A percentile compares a stretch with the other conserved stretches of the same genome.
phyloP scores from a whole-genome alignment of 2,113 vertebrate genomes.

The Thunnus maccoyii region DNA sequence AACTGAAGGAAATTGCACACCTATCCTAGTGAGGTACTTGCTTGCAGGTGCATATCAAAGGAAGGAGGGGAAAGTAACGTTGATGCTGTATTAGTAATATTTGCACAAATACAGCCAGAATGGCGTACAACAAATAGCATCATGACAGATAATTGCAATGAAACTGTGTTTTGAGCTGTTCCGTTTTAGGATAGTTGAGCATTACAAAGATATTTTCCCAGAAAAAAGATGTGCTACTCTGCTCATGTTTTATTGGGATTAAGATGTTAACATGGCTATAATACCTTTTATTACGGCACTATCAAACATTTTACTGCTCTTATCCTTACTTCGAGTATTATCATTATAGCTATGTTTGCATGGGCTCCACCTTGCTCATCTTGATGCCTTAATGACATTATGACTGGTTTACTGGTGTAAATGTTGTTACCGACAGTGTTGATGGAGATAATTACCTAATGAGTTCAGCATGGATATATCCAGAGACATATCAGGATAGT shows the following conservation, averaged over 20 bases:
- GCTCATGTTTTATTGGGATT: neutral
- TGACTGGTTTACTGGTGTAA: neutral
- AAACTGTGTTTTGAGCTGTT: neutral
- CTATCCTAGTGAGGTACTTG: neutral
- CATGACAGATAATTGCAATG: neutral
- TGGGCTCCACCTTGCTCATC: neutral
- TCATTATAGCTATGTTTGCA: neutral
- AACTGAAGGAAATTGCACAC: neutral
- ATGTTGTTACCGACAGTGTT: neutral
- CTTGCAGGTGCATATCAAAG: neutral
- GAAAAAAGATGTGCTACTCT: neutral
- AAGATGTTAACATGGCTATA: neutral
- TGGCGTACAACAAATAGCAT: neutral
- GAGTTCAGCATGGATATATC: slow-evolving; percentile 94
- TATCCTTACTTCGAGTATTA: neutral
- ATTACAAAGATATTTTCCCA: neutral
- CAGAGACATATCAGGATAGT: slow-evolving; percentile 93
- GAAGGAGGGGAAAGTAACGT: neutral
- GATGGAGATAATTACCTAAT: slow-evolving; percentile 86
- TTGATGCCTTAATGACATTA: neutral
- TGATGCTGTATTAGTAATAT: neutral
- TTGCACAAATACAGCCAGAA: neutral
- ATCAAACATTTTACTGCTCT: neutral
- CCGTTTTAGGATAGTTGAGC: neutral
- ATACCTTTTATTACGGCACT: neutral